Evolutionary conservation across 2,113 vertebrate species (phyloP).

Genomic region (Odocoileus hemionus): DNA sequence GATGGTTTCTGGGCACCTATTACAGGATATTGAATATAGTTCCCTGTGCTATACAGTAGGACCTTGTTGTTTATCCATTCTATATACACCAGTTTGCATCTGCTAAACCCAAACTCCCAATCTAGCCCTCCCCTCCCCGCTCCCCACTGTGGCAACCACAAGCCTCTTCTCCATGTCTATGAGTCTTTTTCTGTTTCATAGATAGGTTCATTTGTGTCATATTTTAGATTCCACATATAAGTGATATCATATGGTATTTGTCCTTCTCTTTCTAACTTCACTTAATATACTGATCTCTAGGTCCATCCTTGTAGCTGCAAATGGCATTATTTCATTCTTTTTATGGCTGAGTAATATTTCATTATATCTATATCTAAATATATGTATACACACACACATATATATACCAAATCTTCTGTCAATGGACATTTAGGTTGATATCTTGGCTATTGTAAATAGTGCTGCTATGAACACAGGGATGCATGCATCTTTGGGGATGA

Average conservation of each 20-base stretch:
- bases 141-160: neutral
- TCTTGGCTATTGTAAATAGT: neutral
- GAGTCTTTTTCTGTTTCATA: neutral
- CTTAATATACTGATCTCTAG: neutral
- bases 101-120: neutral
- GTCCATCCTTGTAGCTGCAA: neutral
- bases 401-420: neutral
- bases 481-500: neutral
- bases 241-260: neutral
- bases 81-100: neutral
- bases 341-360: neutral
- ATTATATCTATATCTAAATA: neutral
- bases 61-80: neutral
- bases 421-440: neutral
- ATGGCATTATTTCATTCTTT: neutral
- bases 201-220: neutral
- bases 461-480: neutral
- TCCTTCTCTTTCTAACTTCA: neutral
- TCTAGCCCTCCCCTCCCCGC: neutral
- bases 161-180: neutral
- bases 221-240: neutral
- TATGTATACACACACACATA: neutral
- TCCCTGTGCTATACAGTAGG: neutral
- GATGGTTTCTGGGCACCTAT: neutral
- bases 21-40: neutral